A percentile compares a stretch with the other conserved stretches of the same genome.
phyloP scores from a whole-genome alignment of 1,140 invertebrate species.

The Globodera rostochiensis region DNA sequence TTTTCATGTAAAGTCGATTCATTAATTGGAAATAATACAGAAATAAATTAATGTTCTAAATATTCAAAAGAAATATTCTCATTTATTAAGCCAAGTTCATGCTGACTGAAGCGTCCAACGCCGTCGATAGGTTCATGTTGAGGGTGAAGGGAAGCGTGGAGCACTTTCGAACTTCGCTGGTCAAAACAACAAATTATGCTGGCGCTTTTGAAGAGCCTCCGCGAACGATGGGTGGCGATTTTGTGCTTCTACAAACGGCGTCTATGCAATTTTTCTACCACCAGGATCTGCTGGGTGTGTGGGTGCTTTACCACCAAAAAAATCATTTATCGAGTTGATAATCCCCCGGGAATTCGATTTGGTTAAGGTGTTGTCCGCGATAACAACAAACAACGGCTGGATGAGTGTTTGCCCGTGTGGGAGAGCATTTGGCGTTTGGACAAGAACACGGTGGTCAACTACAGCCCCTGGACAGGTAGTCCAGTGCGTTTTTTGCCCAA shows the following conservation, averaged over 20 bases:
- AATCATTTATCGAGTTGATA: too few relatives aligned
- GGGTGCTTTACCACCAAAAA: background rate
- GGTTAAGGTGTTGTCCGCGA: constrained; percentile 53
- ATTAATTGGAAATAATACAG: background rate
- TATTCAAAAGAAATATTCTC: background rate
- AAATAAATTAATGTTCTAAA: constrained; percentile 5
- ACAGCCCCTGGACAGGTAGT: constrained; percentile 87
- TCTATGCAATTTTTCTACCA: constrained; percentile 68
- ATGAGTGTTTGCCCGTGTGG: constrained; percentile 52
- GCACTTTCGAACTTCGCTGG: constrained; percentile 77
- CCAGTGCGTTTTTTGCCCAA: too few relatives aligned
- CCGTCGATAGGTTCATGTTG: constrained; percentile 92
- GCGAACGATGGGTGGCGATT: constrained; percentile 94
- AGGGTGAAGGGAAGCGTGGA: constrained; percentile 90
- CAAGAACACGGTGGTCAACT: constrained; percentile 94
- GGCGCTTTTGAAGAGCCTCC: constrained; percentile 86
- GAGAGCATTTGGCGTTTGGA: constrained; percentile 69
- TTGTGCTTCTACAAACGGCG: constrained; percentile 92
- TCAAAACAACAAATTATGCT: constrained; percentile 67
- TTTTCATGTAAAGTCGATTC: constrained; percentile 43
- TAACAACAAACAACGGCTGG: constrained; percentile 34
- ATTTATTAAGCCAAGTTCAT: constrained; percentile 53
- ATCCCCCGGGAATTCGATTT: background rate
- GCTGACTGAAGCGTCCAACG: constrained; percentile 80
- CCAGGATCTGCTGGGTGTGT: constrained; percentile 60